phyloP scores from a whole-genome alignment of 2,797 vertebrate species.

The Phoxinus dragarum region DNA sequence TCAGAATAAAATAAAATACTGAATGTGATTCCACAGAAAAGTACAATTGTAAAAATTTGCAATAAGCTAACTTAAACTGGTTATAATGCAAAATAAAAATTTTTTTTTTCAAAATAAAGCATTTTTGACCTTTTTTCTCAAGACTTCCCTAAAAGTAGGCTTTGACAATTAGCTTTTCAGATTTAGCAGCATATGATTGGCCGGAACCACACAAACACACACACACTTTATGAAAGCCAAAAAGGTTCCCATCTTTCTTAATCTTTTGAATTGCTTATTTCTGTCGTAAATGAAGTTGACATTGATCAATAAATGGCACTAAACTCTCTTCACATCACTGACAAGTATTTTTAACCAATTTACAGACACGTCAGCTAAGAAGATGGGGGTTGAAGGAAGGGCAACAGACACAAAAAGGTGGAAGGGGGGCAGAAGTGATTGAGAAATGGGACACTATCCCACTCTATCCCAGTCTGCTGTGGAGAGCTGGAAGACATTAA shows the following conservation, averaged over 20 bases:
- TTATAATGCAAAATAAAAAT: background rate
- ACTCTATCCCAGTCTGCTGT: constrained; percentile 49
- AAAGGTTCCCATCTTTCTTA: background rate
- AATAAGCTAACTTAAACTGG: background rate
- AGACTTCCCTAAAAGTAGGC: constrained; percentile 19
- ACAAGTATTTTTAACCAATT: constrained; percentile 82
- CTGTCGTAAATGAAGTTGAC: constrained; percentile 74
- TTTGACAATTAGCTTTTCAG: constrained; percentile 34
- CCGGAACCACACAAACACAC: constrained; percentile 36
- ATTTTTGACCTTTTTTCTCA: background rate
- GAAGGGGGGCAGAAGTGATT: constrained; percentile 49
- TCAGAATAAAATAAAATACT: background rate
- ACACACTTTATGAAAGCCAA: background rate
- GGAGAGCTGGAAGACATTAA: constrained; percentile 45
- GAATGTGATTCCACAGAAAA: background rate
- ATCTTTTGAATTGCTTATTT: constrained; percentile 69
- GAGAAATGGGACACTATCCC: constrained; percentile 52
- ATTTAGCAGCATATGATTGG: constrained; percentile 60
- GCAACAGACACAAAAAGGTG: constrained; percentile 43
- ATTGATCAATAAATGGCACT: constrained; percentile 80
- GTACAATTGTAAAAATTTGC: background rate
- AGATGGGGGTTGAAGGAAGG: constrained; percentile 49
- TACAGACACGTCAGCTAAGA: constrained; percentile 66
- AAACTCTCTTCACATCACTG: constrained; percentile 80
- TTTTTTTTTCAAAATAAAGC: background rate